A percentile compares a stretch with the other conserved stretches of the same genome.
phyloP scores from a whole-genome alignment of 1,140 invertebrate genomes.

The Steinernema feltiae region DNA sequence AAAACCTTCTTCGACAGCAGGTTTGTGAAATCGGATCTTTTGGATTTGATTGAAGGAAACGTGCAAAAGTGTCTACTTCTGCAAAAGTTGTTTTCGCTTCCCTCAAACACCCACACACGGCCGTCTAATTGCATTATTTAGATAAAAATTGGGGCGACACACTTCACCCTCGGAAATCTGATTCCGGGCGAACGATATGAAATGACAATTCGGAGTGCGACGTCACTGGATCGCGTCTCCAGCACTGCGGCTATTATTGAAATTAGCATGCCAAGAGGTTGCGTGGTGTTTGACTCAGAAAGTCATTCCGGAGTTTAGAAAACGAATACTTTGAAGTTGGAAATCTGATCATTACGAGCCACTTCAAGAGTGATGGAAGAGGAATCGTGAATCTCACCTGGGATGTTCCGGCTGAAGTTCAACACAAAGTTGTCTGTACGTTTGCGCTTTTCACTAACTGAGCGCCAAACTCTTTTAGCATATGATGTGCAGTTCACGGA shows the following conservation, averaged over 20 bases:
- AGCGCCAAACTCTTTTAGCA: conserved; percentile 26
- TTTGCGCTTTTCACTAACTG: neutral
- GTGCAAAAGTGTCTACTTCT: too few species aligned
- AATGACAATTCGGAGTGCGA: conserved; percentile 52
- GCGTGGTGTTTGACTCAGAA: neutral
- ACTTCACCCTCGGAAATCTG: conserved; percentile 49
- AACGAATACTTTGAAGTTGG: conserved; percentile 56
- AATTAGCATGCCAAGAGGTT: conserved; percentile 51
- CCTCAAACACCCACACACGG: neutral
- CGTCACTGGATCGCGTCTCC: conserved; percentile 36
- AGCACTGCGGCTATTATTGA: conserved; percentile 56
- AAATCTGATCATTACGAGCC: conserved; percentile 51
- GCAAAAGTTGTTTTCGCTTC: neutral
- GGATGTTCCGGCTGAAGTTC: conserved; percentile 49
- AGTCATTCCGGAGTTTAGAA: conserved; percentile 15
- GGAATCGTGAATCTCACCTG: conserved; percentile 55
- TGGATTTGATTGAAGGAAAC: too few species aligned
- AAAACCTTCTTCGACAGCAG: conserved; percentile 43
- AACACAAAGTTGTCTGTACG: conserved; percentile 42
- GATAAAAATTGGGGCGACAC: conserved; percentile 44
- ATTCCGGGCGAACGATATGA: conserved; percentile 54
- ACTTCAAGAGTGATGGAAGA: conserved; percentile 44
- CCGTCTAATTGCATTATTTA: conserved; percentile 20
- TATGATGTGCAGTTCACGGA: conserved; percentile 42
- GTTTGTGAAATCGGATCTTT: conserved; percentile 29